Percentiles rank a stretch among this genome's conserved stretches.
Evolutionary conservation across 2,888 invertebrate species (phyloP).

Genomic region (Drosophila anceps): DNA sequence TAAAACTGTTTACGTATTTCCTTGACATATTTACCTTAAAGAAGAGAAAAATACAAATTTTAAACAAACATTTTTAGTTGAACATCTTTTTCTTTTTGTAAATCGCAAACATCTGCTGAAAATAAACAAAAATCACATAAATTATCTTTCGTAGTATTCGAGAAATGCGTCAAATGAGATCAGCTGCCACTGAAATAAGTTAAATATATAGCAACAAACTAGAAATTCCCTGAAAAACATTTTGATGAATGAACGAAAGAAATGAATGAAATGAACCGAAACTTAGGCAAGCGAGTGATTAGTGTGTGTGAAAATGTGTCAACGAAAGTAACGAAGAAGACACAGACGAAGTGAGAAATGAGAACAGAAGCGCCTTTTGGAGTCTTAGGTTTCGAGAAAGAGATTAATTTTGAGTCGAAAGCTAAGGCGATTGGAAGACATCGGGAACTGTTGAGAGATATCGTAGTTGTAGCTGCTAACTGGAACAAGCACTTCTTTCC

Average conservation of each 20-base stretch:
- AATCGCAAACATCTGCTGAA: constrained; percentile 70
- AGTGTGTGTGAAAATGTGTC: constrained; percentile 65
- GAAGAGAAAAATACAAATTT: constrained; percentile 15
- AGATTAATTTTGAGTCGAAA: constrained; percentile 29
- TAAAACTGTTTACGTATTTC: constrained; percentile 50
- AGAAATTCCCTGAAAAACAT: constrained; percentile 34
- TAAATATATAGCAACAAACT: constrained; percentile 28
- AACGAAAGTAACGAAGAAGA: constrained; percentile 66
- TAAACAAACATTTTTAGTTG: constrained; percentile 26
- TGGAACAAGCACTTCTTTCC: constrained; percentile 20
- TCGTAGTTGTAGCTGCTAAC: background rate
- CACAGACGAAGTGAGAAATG: constrained; percentile 15
- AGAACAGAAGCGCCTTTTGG: constrained; percentile 37
- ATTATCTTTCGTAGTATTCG: constrained; percentile 30
- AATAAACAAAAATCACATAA: constrained; percentile 58
- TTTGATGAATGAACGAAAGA: constrained; percentile 44
- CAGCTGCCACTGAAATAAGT: constrained; percentile 51
- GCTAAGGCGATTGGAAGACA: constrained; percentile 65
- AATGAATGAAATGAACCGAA: constrained; percentile 43
- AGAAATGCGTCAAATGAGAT: constrained; percentile 67
- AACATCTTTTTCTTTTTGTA: constrained; percentile 18
- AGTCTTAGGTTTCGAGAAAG: constrained; percentile 56
- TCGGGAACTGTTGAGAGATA: constrained; percentile 19
- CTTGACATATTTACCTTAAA: constrained; percentile 72
- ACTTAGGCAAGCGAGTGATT: constrained; percentile 54